A percentile compares a stretch with the other conserved stretches of the same genome.
phyloP scores from a whole-genome alignment of 2,797 vertebrate genomes.

The Brachyalestes nurse region DNA sequence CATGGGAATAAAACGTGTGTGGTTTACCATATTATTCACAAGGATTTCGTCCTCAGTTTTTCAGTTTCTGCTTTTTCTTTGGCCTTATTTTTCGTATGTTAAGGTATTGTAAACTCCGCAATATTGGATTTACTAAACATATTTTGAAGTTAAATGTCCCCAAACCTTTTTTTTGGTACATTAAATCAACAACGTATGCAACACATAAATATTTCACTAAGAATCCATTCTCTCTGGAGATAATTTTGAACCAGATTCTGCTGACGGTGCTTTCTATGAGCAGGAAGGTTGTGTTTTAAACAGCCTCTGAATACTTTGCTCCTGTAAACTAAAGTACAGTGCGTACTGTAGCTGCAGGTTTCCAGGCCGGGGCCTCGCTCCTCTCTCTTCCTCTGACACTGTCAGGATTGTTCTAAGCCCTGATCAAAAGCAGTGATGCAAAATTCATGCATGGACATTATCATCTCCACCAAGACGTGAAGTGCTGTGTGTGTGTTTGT shows the following conservation, averaged over 20 bases:
- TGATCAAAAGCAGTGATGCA: conserved; percentile 44
- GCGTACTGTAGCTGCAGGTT: conserved; percentile 2
- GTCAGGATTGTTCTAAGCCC: conserved; percentile 37
- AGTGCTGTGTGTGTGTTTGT: conserved; percentile 5
- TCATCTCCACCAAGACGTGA: conserved; percentile 27
- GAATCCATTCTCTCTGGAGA: neutral
- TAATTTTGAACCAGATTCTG: neutral
- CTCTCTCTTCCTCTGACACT: conserved; percentile 10
- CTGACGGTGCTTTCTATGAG: conserved; percentile 1
- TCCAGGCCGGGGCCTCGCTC: neutral
- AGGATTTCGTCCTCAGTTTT: neutral
- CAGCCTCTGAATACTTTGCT: neutral
- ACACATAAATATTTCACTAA: neutral
- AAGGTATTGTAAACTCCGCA: no score
- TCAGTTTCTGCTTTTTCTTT: neutral
- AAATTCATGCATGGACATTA: conserved; percentile 48
- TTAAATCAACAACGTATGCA: neutral
- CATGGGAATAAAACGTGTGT: neutral
- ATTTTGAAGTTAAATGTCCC: neutral
- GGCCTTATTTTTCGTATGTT: no score
- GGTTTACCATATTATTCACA: neutral
- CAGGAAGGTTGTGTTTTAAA: neutral
- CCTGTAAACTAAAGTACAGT: conserved; percentile 6
- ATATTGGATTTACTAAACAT: no score
- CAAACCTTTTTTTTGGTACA: neutral